phyloP scores from a whole-genome alignment of 2,888 invertebrate genomes.

The Agelastica alni region DNA sequence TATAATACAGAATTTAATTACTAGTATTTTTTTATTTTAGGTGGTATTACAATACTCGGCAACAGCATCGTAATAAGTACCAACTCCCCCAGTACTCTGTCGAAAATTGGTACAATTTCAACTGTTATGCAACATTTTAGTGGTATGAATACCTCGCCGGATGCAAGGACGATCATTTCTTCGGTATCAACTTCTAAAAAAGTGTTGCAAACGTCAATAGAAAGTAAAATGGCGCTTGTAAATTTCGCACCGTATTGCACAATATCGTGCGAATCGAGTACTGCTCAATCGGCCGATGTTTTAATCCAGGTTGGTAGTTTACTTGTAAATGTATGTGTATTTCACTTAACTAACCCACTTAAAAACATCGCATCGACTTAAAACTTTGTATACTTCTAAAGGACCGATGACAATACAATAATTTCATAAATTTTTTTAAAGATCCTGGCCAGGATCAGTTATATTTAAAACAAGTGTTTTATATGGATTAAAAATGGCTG shows the following conservation, averaged over 20 bases:
- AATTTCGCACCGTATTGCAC: constrained; percentile 89
- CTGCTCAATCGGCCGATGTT: constrained; percentile 87
- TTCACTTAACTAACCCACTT: no score
- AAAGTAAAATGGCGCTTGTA: constrained; percentile 74
- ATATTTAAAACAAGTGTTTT: no score
- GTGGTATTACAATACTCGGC: constrained; percentile 75
- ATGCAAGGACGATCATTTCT: constrained; percentile 29
- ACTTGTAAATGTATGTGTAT: no score
- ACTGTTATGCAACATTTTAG: constrained; percentile 68
- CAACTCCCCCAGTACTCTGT: constrained; percentile 68
- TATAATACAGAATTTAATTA: neutral
- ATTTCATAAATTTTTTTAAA: no score
- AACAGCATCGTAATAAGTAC: constrained; percentile 78
- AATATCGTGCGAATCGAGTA: constrained; percentile 58
- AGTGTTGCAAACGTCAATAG: constrained; percentile 59
- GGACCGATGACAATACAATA: no score
- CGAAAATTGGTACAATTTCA: constrained; percentile 59
- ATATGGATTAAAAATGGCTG: no score
- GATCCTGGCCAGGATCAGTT: no score
- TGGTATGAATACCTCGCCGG: constrained; percentile 50
- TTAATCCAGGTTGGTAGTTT: constrained; percentile 70
- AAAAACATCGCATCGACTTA: no score
- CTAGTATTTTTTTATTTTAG: constrained; percentile 45
- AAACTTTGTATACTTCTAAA: no score
- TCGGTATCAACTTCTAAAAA: constrained; percentile 49